These are phyloP conservation scores for Empis stercorea DNA, from an alignment of 2,888 invertebrate genomes.

Conservation along the genomic window DNA sequence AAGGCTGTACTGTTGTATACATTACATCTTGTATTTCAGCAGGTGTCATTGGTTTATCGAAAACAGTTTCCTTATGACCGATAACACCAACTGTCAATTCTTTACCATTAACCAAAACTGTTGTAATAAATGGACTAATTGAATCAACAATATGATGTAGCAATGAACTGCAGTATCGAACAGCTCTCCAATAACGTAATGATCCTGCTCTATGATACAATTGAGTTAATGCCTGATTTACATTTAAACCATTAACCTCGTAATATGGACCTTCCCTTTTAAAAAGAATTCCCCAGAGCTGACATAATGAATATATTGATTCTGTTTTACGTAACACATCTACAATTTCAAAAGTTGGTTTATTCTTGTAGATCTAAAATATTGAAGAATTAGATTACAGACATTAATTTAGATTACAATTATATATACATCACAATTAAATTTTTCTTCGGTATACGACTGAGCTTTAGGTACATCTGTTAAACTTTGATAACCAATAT, in stretches of 20 bases:
- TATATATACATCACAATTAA: conserved; percentile 13
- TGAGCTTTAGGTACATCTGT: conserved; percentile 84
- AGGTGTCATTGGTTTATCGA: conserved; percentile 96
- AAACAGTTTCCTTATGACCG: conserved; percentile 88
- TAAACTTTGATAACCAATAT: conserved; percentile 88
- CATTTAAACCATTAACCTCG: conserved; percentile 50
- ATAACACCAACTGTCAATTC: conserved; percentile 90
- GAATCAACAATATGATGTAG: conserved; percentile 93
- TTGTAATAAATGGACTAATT: conserved; percentile 96
- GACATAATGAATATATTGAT: conserved; percentile 67
- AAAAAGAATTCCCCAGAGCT: conserved; percentile 70
- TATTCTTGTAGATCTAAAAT: conserved; percentile 44
- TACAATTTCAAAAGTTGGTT: conserved; percentile 62
- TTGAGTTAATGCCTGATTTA: conserved; percentile 54
- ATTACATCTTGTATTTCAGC: conserved; percentile 86
- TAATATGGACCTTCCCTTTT: conserved; percentile 71
- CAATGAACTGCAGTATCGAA: conserved; percentile 88
- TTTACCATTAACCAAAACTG: conserved; percentile 93
- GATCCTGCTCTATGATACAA: conserved; percentile 76
- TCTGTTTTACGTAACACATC: conserved; percentile 53
- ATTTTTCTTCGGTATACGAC: conserved; percentile 54
- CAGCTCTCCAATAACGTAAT: conserved; percentile 80
- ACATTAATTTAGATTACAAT: not conserved
- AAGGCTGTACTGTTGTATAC: conserved; percentile 79
- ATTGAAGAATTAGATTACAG: not conserved